These are phyloP conservation scores for Epizoanthus stellaris DNA, from an alignment of 92 coral and sea anemone genomes.

Conservation along the genomic window DNA sequence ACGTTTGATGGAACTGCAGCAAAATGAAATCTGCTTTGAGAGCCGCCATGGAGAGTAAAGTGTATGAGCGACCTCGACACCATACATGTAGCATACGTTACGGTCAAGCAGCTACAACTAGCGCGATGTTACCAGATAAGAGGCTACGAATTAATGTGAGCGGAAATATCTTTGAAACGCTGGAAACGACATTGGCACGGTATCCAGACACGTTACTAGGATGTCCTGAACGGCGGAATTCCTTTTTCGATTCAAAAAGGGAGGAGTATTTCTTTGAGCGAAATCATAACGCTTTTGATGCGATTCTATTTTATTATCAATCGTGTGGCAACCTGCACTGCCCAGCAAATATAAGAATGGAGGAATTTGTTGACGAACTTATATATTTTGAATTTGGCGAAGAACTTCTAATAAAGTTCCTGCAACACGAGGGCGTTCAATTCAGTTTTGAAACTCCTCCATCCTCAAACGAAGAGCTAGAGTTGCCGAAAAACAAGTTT, in stretches of 20 bases:
- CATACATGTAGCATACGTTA: conserved; percentile 17
- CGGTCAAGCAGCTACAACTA: neutral
- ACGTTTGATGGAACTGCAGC: neutral
- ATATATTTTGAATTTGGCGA: conserved; percentile 83
- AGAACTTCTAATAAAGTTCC: conserved; percentile 68
- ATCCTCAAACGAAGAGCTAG: conserved; percentile 4
- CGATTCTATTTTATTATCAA: conserved; percentile 92
- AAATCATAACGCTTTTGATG: conserved; percentile 91
- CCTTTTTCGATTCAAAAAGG: conserved; percentile 71
- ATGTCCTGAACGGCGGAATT: conserved; percentile 65
- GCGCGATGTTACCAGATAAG: neutral
- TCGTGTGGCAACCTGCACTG: conserved; percentile 87
- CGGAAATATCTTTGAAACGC: conserved; percentile 85
- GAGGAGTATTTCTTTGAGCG: conserved; percentile 89
- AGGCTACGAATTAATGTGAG: conserved; percentile 83
- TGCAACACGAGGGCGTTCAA: conserved; percentile 69
- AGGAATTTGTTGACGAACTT: conserved; percentile 84
- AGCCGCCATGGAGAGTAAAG: conserved; percentile 21
- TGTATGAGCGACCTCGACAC: neutral
- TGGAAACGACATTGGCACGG: conserved; percentile 80
- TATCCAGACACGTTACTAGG: conserved; percentile 91
- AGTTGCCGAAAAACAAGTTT: conserved; percentile 54
- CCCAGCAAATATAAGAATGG: conserved; percentile 80
- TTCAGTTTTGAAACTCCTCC: conserved; percentile 48
- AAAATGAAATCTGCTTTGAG: conserved; percentile 22